Conservation (phyloP, 2,797 vertebrate species). For the Lagodon rhomboides region DNA sequence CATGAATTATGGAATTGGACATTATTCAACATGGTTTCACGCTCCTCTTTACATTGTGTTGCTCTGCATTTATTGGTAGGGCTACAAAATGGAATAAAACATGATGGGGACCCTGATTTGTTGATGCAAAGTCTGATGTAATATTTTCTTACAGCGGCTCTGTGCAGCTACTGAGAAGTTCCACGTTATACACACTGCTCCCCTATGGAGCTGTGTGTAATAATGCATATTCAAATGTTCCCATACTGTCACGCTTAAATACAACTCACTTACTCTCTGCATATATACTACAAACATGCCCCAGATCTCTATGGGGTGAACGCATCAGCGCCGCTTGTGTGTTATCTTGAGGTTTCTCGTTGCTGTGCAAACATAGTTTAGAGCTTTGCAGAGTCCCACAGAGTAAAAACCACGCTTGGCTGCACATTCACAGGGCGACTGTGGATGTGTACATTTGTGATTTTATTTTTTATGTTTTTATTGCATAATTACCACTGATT, state of each 20-base stretch:
- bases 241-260: slow-evolving; percentile 33
- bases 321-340: slow-evolving; percentile 40
- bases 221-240: slow-evolving; percentile 36
- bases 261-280: slow-evolving; percentile 35
- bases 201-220: slow-evolving; percentile 33
- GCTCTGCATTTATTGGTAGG: slow-evolving; percentile 39
- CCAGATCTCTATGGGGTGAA: slow-evolving; percentile 30
- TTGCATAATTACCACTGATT: slow-evolving; percentile 50
- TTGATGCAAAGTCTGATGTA: slow-evolving; percentile 53
- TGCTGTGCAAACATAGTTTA: slow-evolving; percentile 55
- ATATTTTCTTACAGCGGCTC: slow-evolving; percentile 54
- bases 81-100: slow-evolving; percentile 52
- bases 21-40: slow-evolving; percentile 54
- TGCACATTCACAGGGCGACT: slow-evolving; percentile 51
- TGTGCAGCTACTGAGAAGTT: slow-evolving; percentile 30
- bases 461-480: not conserved
- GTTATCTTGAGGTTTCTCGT: slow-evolving; percentile 48
- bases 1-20: slow-evolving; percentile 72
- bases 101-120: slow-evolving; percentile 41
- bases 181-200: slow-evolving; percentile 32
- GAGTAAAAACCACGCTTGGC: slow-evolving; percentile 56
- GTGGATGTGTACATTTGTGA: slow-evolving; percentile 36
- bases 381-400: slow-evolving; percentile 49
- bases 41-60: slow-evolving; percentile 58
- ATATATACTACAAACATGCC: slow-evolving; percentile 12